These are phyloP conservation scores for Hydrolagus affinis DNA, from an alignment of 2,113 vertebrate genomes.

Conservation along the genomic window DNA sequence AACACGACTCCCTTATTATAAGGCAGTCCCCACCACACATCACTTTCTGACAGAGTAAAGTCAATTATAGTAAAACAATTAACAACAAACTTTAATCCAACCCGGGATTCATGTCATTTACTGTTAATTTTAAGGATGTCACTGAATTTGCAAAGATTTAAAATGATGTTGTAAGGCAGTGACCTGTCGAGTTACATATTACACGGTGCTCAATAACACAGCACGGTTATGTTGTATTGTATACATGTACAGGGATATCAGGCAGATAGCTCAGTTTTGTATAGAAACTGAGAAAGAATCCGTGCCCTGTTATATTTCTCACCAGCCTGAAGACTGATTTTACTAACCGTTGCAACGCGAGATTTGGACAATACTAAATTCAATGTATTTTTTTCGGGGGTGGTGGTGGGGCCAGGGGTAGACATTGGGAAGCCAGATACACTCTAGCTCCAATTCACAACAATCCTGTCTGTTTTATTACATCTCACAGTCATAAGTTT, in stretches of 20 bases:
- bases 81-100: not conserved
- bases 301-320: no score
- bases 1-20: no score
- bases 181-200: no score
- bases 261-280: not conserved
- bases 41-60: not conserved
- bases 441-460: not conserved
- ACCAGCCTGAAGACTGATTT: not conserved
- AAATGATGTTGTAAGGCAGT: no score
- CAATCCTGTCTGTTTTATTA: not conserved
- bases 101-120: not conserved
- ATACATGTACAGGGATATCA: no score
- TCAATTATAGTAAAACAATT: not conserved
- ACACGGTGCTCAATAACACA: no score
- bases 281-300: not conserved
- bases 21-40: no score
- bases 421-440: no score
- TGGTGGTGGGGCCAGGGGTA: not conserved
- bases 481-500: not conserved
- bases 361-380: not conserved
- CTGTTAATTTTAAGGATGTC: not conserved
- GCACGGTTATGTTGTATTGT: no score
- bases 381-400: not conserved
- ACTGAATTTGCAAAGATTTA: no score
- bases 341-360: not conserved